These are phyloP conservation scores for Timandra comae DNA, from an alignment of 2,888 invertebrate genomes.

Conservation along the genomic window DNA sequence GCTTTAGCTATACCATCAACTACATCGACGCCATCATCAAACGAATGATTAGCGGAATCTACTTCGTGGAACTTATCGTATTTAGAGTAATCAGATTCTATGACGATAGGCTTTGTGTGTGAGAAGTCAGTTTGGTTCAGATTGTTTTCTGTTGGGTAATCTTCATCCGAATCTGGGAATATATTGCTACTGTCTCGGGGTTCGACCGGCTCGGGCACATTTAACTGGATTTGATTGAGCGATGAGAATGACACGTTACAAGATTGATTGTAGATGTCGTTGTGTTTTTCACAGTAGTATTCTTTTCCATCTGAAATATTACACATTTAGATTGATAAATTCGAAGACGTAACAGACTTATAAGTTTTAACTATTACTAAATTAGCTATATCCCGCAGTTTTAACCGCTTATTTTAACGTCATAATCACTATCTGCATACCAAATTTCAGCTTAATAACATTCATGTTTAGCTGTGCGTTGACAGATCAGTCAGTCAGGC, in stretches of 20 bases:
- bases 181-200: slow-evolving; percentile 46
- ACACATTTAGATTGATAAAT: too few relatives aligned
- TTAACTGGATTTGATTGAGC: slow-evolving; percentile 57
- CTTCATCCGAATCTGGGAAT: slow-evolving; percentile 62
- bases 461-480: too few relatives aligned
- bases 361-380: too few relatives aligned
- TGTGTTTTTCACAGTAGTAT: slow-evolving; percentile 68
- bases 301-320: slow-evolving; percentile 66
- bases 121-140: slow-evolving; percentile 68
- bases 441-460: too few relatives aligned
- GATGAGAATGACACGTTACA: slow-evolving; percentile 64
- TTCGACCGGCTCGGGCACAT: slow-evolving; percentile 63
- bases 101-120: slow-evolving; percentile 64
- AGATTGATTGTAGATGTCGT: slow-evolving; percentile 59
- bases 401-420: too few relatives aligned
- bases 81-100: slow-evolving; percentile 58
- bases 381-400: too few relatives aligned
- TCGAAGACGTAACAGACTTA: too few relatives aligned
- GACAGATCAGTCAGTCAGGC: too few relatives aligned
- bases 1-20: slow-evolving; percentile 53
- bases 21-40: slow-evolving; percentile 62
- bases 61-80: slow-evolving; percentile 47
- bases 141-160: slow-evolving; percentile 66
- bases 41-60: slow-evolving; percentile 66
- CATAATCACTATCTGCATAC: too few relatives aligned